Conservation (phyloP, 2,797 vertebrate species). For the Cyprinella venusta region DNA sequence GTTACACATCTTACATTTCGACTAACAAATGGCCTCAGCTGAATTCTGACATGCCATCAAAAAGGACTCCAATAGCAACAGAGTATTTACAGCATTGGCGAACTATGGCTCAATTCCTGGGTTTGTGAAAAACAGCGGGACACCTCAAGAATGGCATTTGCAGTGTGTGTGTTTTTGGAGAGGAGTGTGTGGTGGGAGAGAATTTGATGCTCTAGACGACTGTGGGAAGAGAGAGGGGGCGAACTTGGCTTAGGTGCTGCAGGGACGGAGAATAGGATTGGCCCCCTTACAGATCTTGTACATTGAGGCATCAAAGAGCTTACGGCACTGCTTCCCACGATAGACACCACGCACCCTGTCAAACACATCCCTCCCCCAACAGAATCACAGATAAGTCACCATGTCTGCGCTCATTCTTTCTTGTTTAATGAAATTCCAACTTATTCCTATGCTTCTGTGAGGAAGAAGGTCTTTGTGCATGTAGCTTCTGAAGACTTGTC, state of each 20-base stretch:
- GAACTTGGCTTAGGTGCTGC: constrained; percentile 41
- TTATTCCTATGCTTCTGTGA: background rate
- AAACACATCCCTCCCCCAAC: constrained; percentile 47
- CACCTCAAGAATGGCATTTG: constrained; percentile 57
- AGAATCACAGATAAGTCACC: constrained; percentile 42
- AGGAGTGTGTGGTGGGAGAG: constrained; percentile 34
- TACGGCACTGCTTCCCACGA: constrained; percentile 33
- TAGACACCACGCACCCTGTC: constrained; percentile 47
- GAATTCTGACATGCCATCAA: constrained; percentile 34
- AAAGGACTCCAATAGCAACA: constrained; percentile 24
- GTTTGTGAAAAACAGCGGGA: constrained; percentile 40
- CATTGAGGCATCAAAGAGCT: constrained; percentile 51
- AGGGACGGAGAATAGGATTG: constrained; percentile 50
- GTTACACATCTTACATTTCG: constrained; percentile 45
- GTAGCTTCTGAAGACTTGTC: constrained; percentile 11
- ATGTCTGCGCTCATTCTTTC: constrained; percentile 24
- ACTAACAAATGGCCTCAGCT: constrained; percentile 23
- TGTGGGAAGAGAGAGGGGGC: constrained; percentile 52
- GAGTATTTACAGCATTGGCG: constrained; percentile 40
- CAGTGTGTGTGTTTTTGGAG: constrained; percentile 41
- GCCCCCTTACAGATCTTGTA: constrained; percentile 50
- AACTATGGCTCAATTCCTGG: constrained; percentile 36
- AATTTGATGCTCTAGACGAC: constrained; percentile 49
- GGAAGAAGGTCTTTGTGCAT: constrained; percentile 22
- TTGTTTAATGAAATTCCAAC: constrained; percentile 44